Base-by-base conservation (phyloP, 2,888 invertebrate genomes). In the Tipula lateralis region DNA sequence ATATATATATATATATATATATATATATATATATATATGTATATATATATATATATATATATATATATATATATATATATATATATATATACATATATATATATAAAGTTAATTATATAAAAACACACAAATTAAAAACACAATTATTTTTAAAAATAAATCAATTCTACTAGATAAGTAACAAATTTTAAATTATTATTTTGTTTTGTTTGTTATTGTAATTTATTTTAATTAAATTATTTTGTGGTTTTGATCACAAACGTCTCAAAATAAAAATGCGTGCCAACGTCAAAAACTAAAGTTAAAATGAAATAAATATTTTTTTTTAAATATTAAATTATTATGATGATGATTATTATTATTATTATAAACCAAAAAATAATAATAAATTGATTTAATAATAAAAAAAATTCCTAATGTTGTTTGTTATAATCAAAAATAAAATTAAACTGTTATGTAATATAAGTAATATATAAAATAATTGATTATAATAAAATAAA, bases 401-500 rank as follows among this genome's bases (percentile, higher is more conserved):
- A 36, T 12, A 19, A 83, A 83, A 36, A 36, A 83, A 83, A 83
- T 19, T 83, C 83, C 83, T 83, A 83, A 83, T 83, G 83, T 83
- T 83, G 83, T 83, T 83, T 83, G 83, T 83, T 83, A 83, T 83
- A 83, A 83, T 83, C 83, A 83, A 83, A 82, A 82, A 82, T 82
- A 30, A 82, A 83, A 83, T 34, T 34, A 83, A 83, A 83, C 83
- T 83, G 83, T 83, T 83, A 83, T 34, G 34, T 83, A 83, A 83
- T 66, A 66, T 66, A 66, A 66, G 66, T 66, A 66, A 66, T 66
- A 66, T 66, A 66, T 24, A 66, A 66, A 50, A 66, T 66, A 66
- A 66, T 66, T 66, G 66, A 66, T 66, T 66, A 66, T 66, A 66
- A 82, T 82, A 82, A 29, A 82, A 82, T n/a, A 82, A 82, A 82